phyloP scores from a whole-genome alignment of 2,113 vertebrate species.

The Stigmatopora nigra region DNA sequence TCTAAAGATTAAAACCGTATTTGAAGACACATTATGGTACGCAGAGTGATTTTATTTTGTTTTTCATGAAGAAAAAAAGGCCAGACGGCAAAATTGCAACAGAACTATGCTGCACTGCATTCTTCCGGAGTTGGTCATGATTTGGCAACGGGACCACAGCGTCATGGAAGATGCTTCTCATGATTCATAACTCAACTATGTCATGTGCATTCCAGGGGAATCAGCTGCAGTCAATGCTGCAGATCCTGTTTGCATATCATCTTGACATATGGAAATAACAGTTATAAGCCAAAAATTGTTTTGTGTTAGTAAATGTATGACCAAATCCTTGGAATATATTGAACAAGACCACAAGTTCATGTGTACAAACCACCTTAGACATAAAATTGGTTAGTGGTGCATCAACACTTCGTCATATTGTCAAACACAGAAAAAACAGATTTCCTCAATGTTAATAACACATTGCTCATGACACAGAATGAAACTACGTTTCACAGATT shows the following conservation, averaged over 20 bases:
- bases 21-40: conserved; percentile 22
- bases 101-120: conserved; percentile 49
- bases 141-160: conserved; percentile 38
- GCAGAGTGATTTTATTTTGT: conserved; percentile 24
- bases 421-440: conserved; percentile 15
- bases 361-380: conserved; percentile 2
- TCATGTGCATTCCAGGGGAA: background rate
- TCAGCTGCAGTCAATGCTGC: background rate
- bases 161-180: conserved; percentile 34
- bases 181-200: conserved; percentile 7
- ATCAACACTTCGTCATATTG: background rate
- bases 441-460: conserved; percentile 3
- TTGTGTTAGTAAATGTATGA: background rate
- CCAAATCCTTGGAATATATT: conserved; percentile 12
- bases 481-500: background rate
- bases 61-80: conserved; percentile 36
- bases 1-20: background rate
- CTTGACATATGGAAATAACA: background rate
- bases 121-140: conserved; percentile 46
- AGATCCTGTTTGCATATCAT: background rate
- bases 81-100: conserved; percentile 52
- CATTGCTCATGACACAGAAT: conserved; percentile 3
- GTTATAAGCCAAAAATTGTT: background rate
- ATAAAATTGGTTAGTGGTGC: background rate
- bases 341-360: conserved; percentile 13